phyloP scores from a whole-genome alignment of 2,888 invertebrate species.

The Muscina levida region DNA sequence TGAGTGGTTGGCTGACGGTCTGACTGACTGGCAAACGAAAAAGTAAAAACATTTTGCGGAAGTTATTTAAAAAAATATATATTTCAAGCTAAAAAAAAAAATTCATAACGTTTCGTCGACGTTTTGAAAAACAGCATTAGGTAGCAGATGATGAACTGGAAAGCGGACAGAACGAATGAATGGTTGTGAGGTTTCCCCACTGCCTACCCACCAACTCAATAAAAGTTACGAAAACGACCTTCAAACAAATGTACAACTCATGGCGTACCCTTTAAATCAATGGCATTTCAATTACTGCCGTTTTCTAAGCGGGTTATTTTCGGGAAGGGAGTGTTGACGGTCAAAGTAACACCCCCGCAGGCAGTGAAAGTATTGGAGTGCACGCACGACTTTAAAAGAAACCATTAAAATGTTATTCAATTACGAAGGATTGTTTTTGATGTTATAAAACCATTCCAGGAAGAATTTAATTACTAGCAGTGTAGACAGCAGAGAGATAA shows the following conservation, averaged over 20 bases:
- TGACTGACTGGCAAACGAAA: constrained; percentile 2
- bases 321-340: no score
- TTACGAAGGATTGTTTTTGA: no score
- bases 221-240: background rate
- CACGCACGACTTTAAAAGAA: no score
- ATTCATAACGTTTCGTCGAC: background rate
- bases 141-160: background rate
- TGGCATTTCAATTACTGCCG: constrained; percentile 2
- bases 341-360: no score
- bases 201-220: background rate
- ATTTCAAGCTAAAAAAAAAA: constrained; percentile 1
- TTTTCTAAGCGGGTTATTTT: no score
- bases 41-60: constrained; percentile 18
- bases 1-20: constrained; percentile 19
- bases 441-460: no score
- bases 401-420: no score
- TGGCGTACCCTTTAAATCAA: background rate
- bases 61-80: constrained; percentile 7
- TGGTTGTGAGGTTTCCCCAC: background rate
- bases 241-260: constrained; percentile 4
- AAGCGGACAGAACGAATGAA: background rate
- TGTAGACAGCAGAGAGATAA: no score
- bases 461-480: no score
- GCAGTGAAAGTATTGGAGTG: no score
- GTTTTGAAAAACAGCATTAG: background rate